Conservation (phyloP, 2,113 vertebrate genomes). For the Trichechus manatus region DNA sequence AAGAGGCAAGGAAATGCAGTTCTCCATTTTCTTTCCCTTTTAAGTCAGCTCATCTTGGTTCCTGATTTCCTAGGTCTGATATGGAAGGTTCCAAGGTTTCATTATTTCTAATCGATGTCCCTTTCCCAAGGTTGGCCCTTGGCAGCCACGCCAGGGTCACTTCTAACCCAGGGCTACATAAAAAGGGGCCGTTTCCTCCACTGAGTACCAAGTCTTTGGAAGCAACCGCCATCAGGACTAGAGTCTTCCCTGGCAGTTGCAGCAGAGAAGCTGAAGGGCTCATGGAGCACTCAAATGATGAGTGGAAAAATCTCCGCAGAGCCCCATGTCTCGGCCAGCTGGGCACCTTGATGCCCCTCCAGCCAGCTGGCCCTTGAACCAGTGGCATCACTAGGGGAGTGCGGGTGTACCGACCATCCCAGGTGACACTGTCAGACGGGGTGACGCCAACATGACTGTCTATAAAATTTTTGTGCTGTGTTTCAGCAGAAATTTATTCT, state of each 20-base stretch:
- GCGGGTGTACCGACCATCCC: no score
- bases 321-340: neutral
- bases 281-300: neutral
- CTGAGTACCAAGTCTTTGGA: neutral
- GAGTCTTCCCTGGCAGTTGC: neutral
- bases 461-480: no score
- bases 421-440: no score
- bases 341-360: neutral
- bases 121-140: neutral
- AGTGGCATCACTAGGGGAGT: no score
- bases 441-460: no score
- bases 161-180: neutral
- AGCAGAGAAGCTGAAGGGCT: neutral
- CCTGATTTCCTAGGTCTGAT: neutral
- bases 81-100: neutral
- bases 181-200: neutral
- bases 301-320: neutral
- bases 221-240: neutral
- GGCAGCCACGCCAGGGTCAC: neutral
- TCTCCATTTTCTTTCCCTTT: neutral
- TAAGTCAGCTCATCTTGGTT: neutral
- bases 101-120: neutral
- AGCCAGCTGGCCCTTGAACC: no score
- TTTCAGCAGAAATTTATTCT: no score
- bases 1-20: neutral